A percentile compares a stretch with the other conserved stretches of the same genome.
Conservation (phyloP, 2,113 vertebrate genomes). For the Pseudopodoces humilis region DNA sequence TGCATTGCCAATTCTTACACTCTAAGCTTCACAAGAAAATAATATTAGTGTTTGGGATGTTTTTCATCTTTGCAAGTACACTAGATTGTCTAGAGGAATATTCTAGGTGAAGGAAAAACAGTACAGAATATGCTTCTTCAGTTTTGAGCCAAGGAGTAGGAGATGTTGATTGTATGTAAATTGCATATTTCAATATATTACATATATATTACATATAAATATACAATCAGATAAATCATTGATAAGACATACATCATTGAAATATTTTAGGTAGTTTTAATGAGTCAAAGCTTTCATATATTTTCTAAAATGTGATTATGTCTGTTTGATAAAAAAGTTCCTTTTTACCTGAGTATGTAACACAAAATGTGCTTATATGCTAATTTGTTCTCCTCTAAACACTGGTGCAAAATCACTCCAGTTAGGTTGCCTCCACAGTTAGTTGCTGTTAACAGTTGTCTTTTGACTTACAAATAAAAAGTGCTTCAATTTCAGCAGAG, state of each 20-base stretch:
- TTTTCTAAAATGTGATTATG: background rate
- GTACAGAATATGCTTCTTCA: background rate
- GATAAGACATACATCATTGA: background rate
- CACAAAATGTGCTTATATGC: background rate
- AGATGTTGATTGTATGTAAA: background rate
- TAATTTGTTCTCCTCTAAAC: background rate
- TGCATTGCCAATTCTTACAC: background rate
- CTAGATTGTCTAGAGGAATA: background rate
- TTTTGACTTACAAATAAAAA: background rate
- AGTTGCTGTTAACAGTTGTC: background rate
- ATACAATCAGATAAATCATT: too few species aligned
- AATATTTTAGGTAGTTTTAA: background rate
- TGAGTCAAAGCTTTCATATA: background rate
- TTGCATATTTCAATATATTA: background rate
- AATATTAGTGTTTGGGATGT: background rate
- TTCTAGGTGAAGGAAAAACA: background rate
- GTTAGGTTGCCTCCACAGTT: background rate
- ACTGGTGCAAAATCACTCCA: background rate
- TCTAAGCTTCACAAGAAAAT: background rate
- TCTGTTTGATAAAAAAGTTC: background rate
- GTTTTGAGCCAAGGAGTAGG: background rate
- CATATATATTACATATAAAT: background rate
- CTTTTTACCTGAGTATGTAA: background rate
- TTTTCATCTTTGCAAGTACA: background rate
- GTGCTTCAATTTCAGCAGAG: background rate